These are phyloP conservation scores for Athalia rosae DNA, from an alignment of 2,888 invertebrate genomes.

Conservation along the genomic window DNA sequence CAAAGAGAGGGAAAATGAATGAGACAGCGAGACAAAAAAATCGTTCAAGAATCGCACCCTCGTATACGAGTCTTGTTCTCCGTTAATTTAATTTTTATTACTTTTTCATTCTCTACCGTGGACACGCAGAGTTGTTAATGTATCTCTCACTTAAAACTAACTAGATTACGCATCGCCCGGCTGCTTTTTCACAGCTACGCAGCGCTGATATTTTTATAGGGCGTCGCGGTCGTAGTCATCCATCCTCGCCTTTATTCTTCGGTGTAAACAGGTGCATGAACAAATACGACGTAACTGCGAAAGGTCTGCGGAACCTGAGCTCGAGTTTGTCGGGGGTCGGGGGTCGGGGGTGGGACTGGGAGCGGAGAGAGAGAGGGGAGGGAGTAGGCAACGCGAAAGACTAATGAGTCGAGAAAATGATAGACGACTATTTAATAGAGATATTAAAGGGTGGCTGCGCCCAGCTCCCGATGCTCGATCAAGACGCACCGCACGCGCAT, in stretches of 20 bases:
- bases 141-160: constrained; percentile 21
- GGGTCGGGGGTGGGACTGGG: too few relatives aligned
- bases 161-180: constrained; percentile 2
- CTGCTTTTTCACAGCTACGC: background rate
- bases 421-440: constrained; percentile 36
- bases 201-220: background rate
- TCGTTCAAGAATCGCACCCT: too few relatives aligned
- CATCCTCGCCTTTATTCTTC: background rate
- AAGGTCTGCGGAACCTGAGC: too few relatives aligned
- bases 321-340: too few relatives aligned
- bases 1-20: background rate
- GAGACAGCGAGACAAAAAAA: background rate
- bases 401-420: constrained; percentile 37
- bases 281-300: background rate
- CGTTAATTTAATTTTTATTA: background rate
- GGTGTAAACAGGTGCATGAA: constrained; percentile 8
- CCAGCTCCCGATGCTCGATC: background rate
- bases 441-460: constrained; percentile 12
- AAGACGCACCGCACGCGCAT: constrained; percentile 4
- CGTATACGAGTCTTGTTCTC: background rate
- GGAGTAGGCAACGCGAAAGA: constrained; percentile 4
- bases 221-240: background rate
- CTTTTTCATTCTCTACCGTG: background rate
- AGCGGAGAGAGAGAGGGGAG: background rate
- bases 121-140: background rate